phyloP scores from a whole-genome alignment of 2,888 invertebrate genomes.

The Neoascia interrupta region DNA sequence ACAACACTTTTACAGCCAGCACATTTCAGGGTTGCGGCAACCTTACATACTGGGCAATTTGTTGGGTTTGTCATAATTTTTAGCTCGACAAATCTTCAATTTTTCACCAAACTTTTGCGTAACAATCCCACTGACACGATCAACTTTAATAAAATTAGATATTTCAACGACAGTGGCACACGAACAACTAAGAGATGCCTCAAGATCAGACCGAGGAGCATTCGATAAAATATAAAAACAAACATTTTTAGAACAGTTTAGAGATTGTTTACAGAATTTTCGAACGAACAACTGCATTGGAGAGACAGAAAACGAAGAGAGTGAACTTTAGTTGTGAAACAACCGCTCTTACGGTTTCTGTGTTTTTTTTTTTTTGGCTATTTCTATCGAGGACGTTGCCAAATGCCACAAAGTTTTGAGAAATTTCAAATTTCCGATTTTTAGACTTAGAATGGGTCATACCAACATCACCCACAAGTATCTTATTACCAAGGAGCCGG shows the following conservation, averaged over 20 bases:
- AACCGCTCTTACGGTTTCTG: no score
- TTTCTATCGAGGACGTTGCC: no score
- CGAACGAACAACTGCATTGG: no score
- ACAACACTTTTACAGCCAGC: conserved; percentile 85
- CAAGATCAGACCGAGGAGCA: not conserved
- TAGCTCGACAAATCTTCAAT: not conserved
- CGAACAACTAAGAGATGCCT: conserved; percentile 15
- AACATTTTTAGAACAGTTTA: conserved; percentile 47
- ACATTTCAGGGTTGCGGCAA: conserved; percentile 84
- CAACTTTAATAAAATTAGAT: not conserved
- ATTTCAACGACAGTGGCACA: conserved; percentile 7
- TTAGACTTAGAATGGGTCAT: no score
- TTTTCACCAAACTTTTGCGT: conserved; percentile 55
- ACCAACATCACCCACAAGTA: no score
- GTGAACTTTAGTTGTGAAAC: no score
- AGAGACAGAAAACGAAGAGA: no score
- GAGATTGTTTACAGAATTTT: conserved; percentile 24
- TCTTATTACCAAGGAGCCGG: no score
- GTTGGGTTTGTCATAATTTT: conserved; percentile 72
- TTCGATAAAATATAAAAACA: not conserved
- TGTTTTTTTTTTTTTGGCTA: no score
- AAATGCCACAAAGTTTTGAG: no score
- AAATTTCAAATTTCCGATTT: no score
- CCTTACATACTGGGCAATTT: conserved; percentile 84
- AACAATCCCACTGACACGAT: conserved; percentile 21